Evolutionary conservation across 2,113 vertebrate genomes (phyloP).

Genomic region (Hemiprocne comata): DNA sequence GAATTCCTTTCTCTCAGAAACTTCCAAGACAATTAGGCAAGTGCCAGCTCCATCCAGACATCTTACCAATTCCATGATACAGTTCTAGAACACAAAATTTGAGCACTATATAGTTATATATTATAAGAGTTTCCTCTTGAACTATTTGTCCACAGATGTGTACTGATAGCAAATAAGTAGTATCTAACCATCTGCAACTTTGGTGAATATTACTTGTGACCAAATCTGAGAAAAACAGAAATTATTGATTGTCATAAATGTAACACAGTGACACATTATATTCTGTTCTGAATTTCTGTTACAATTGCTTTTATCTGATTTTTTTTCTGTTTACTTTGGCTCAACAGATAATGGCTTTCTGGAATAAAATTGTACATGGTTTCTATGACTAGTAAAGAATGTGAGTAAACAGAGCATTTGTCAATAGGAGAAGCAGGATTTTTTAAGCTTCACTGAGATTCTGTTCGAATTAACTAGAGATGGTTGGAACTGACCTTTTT

Average conservation of each 20-base stretch:
- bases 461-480: neutral
- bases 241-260: neutral
- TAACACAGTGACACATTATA: neutral
- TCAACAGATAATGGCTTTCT: neutral
- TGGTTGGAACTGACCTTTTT: neutral
- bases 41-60: neutral
- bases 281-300: slow-evolving; percentile 20
- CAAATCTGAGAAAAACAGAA: neutral
- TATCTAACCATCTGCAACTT: neutral
- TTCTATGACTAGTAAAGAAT: neutral
- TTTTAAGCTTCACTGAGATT: neutral
- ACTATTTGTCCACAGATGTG: neutral
- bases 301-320: neutral
- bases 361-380: neutral
- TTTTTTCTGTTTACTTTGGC: slow-evolving; percentile 13
- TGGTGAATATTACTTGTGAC: neutral
- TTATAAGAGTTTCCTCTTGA: neutral
- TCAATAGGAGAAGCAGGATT: neutral
- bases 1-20: neutral
- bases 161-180: neutral
- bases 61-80: neutral
- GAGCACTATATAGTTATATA: neutral
- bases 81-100: neutral
- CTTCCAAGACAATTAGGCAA: neutral
- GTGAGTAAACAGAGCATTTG: neutral